Conservation (phyloP, 2,797 vertebrate genomes). For the Lepus townsendii region DNA sequence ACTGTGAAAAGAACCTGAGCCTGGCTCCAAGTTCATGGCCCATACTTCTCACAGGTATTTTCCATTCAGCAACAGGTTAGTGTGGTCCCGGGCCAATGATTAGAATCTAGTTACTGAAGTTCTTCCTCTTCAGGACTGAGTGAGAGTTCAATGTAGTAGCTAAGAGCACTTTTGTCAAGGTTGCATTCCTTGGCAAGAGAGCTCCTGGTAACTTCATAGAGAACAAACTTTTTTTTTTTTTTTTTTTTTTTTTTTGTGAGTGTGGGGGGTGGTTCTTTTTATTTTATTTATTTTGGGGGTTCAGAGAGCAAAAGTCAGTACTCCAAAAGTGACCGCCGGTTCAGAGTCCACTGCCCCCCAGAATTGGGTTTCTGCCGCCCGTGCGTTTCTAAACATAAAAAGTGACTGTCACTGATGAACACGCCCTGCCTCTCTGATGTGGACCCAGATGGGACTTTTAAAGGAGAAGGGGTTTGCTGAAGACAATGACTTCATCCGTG, state of each 20-base stretch:
- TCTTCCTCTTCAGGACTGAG: slow-evolving; percentile 77
- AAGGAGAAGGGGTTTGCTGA: slow-evolving; percentile 76
- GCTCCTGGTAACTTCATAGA: slow-evolving; percentile 82
- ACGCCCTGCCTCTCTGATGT: background rate
- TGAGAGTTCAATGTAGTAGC: slow-evolving; percentile 75
- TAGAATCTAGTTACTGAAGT: slow-evolving; percentile 76
- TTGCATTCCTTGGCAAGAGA: slow-evolving; percentile 85
- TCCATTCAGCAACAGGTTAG: slow-evolving; percentile 77
- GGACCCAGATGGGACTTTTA: slow-evolving; percentile 76
- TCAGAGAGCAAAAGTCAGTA: slow-evolving; percentile 83
- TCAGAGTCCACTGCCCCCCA: slow-evolving; percentile 15
- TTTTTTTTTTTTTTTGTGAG: background rate
- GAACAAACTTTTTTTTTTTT: slow-evolving; percentile 66
- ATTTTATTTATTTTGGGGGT: background rate
- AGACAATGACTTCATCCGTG: slow-evolving; percentile 77
- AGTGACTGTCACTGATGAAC: slow-evolving; percentile 47
- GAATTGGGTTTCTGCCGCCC: slow-evolving; percentile 75
- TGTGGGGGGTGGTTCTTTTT: background rate
- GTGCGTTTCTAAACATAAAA: slow-evolving; percentile 61
- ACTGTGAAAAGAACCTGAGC: slow-evolving; percentile 31
- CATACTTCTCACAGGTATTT: slow-evolving; percentile 76
- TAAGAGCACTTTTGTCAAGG: slow-evolving; percentile 84
- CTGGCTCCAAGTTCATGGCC: background rate
- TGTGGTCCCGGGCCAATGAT: slow-evolving; percentile 71
- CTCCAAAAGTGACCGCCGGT: slow-evolving; percentile 43